Conservation (phyloP, 2,888 invertebrate genomes). For the Ypsolopha scabrella region DNA sequence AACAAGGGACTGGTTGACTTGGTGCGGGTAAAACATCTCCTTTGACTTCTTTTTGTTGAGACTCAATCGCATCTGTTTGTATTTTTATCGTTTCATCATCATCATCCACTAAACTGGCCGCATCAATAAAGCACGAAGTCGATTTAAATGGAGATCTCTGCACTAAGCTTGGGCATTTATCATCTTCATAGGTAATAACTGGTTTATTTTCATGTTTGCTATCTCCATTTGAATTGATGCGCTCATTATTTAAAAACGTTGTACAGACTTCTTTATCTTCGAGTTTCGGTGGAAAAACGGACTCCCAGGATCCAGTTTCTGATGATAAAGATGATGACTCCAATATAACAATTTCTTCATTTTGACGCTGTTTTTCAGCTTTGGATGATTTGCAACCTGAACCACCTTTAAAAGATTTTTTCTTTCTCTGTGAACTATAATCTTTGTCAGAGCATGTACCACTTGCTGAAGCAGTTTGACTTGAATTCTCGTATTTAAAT, state of each 20-base stretch:
- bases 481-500: slow-evolving; percentile 15
- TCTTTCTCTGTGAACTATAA: slow-evolving; percentile 17
- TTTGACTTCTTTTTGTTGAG: slow-evolving; percentile 8
- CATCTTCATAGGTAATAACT: slow-evolving; percentile 29
- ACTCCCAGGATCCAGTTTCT: slow-evolving; percentile 76
- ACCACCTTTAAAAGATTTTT: slow-evolving; percentile 18
- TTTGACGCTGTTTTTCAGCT: slow-evolving; percentile 72
- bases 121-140: slow-evolving; percentile 80
- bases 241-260: slow-evolving; percentile 49
- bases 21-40: slow-evolving; percentile 22
- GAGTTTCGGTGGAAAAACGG: slow-evolving; percentile 63
- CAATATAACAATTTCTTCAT: slow-evolving; percentile 72
- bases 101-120: slow-evolving; percentile 80
- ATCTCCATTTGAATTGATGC: slow-evolving; percentile 25
- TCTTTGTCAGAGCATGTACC: slow-evolving; percentile 19
- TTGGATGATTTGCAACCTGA: slow-evolving; percentile 42
- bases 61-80: slow-evolving; percentile 10
- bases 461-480: slow-evolving; percentile 15
- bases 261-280: slow-evolving; percentile 51
- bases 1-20: slow-evolving; percentile 40
- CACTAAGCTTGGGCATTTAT: slow-evolving; percentile 37
- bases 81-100: slow-evolving; percentile 48
- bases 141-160: slow-evolving; percentile 34
- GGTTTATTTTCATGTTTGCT: slow-evolving; percentile 15
- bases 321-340: slow-evolving; percentile 74